phyloP scores from a whole-genome alignment of 1,140 invertebrate genomes.

The Venustaconcha ellipsiformis region DNA sequence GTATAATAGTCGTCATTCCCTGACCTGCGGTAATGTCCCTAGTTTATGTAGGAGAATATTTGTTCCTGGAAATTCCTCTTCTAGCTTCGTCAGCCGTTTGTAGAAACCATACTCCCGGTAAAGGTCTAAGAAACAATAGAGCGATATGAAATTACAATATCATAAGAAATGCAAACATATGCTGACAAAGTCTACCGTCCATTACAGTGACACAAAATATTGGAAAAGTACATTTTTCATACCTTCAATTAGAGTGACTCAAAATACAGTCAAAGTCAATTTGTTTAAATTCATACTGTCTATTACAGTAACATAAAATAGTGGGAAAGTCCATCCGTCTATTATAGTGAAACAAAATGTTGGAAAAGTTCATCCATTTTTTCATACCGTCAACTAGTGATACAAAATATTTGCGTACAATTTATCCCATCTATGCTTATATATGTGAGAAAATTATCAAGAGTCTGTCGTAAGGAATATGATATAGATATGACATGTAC shows the following conservation, averaged over 20 bases:
- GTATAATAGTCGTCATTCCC: not conserved
- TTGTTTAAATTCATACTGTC: too few species aligned
- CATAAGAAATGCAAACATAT: not conserved
- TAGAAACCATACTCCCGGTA: slow-evolving; percentile 55
- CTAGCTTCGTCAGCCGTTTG: slow-evolving; percentile 55
- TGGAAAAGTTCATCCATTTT: not conserved
- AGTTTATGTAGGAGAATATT: slow-evolving; percentile 58
- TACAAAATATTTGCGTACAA: not conserved
- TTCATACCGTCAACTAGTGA: not conserved
- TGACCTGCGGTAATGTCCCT: slow-evolving; percentile 49
- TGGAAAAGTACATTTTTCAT: not conserved
- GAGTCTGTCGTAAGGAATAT: too few species aligned
- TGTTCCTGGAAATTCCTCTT: slow-evolving; percentile 58
- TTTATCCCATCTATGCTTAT: too few species aligned
- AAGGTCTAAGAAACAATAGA: slow-evolving; percentile 39
- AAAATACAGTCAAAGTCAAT: not conserved
- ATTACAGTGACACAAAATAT: not conserved
- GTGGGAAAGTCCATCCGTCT: not conserved
- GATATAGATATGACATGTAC: too few species aligned
- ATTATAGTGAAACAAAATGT: not conserved
- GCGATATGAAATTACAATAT: not conserved
- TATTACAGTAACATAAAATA: not conserved
- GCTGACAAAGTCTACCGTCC: not conserved
- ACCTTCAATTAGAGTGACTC: not conserved
- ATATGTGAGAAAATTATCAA: too few species aligned